Conservation (phyloP, 1,140 invertebrate genomes). For the Patella vulgata region DNA sequence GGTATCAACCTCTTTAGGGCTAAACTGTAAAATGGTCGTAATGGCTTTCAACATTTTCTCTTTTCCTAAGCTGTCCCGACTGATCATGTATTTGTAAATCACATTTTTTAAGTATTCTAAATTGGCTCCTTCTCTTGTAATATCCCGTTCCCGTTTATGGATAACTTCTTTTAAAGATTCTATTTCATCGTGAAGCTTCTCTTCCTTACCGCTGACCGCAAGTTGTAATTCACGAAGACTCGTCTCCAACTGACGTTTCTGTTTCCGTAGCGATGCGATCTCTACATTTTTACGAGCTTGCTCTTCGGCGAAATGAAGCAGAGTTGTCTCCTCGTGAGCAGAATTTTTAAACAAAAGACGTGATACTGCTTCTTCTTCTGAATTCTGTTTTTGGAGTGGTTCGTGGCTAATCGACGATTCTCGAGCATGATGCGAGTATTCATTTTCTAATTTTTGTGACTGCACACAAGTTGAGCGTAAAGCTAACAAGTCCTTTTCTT, state of each 20-base stretch:
- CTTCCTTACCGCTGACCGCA: slow-evolving; percentile 70
- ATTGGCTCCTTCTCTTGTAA: slow-evolving; percentile 85
- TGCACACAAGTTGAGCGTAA: slow-evolving; percentile 64
- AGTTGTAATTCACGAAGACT: slow-evolving; percentile 75
- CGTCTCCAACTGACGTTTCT: slow-evolving; percentile 78
- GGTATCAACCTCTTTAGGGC: slow-evolving; percentile 73
- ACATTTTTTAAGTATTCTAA: slow-evolving; percentile 92
- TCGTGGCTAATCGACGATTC: background rate
- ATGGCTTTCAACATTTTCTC: slow-evolving; percentile 90
- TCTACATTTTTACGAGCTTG: slow-evolving; percentile 83
- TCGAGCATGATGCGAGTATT: background rate
- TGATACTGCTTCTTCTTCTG: slow-evolving; percentile 49
- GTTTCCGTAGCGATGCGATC: slow-evolving; percentile 77
- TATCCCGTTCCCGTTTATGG: slow-evolving; percentile 77
- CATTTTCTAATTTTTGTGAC: background rate
- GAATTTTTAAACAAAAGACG: slow-evolving; percentile 42
- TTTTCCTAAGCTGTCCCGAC: slow-evolving; percentile 74
- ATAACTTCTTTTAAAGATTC: slow-evolving; percentile 69
- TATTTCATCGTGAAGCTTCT: slow-evolving; percentile 72
- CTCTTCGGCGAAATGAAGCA: slow-evolving; percentile 87
- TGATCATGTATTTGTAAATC: slow-evolving; percentile 82
- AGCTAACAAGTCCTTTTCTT: slow-evolving; percentile 80
- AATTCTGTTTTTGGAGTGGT: slow-evolving; percentile 14
- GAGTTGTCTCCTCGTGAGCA: slow-evolving; percentile 69
- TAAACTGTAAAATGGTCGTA: slow-evolving; percentile 84